Evolutionary conservation across 2,797 vertebrate genomes (phyloP), one percentile per base, ranked within the genome.

Genomic region (Thamnophis elegans): DNA sequence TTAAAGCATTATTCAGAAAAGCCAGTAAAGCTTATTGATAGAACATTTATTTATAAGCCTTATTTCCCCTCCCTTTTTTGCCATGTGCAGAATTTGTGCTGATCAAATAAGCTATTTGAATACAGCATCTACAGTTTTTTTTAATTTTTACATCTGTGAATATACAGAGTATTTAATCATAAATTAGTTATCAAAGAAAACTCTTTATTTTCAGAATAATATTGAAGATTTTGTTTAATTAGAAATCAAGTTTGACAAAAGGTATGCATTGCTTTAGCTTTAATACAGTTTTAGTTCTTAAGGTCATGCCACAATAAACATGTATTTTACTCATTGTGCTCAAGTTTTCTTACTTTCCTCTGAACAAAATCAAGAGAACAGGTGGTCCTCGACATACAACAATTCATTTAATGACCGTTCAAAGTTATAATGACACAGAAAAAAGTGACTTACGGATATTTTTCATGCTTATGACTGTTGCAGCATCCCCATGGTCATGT

Each of bases 251-350:
- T 1, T 8, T 86, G 2, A 53, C 60, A 89, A 90, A 93, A 87
- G 36, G 90, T 93, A 95, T 36, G 54, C 91, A 93, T 92, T 93
- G 91, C 85, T 96, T 95, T 58, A 58, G 96, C 56, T 51, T 89
- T 62, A 42, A 0, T 89, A 93, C 92, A 65, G 91, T 68, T 91
- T 89, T 87, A 95, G 93, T 2, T 36, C 93, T 94, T 73, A 92
- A 88, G 94, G 89, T 94, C 65, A 42, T 94, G 42, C 88, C n/a
- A 95, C 94, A 95, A 95, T 95, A 93, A 95, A 95, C 94, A 95
- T 94, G 95, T 96, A 95, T 96, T 95, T 95, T 96, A 93, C 95
- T 95, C 94, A 93, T 96, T 96, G 95, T 93, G 94, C 91, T 94
- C 94, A 62, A 87, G 32, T 6, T 94, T 94, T 95, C 95, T 93